Evolutionary conservation across 2,113 vertebrate genomes (phyloP).

Genomic region (Malurus alboscapulatus): DNA sequence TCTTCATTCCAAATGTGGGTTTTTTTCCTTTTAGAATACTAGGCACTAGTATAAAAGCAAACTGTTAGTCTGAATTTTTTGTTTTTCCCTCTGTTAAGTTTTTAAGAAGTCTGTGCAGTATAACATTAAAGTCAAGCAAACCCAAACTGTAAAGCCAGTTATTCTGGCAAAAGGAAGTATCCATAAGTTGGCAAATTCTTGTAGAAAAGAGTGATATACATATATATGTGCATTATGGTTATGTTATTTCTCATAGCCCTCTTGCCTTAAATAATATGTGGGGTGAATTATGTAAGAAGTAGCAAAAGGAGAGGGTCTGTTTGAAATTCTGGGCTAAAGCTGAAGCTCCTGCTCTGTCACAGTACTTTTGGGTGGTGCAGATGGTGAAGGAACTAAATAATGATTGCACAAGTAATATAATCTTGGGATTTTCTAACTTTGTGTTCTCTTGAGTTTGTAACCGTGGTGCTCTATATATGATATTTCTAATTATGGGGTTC

Average conservation of each 20-base stretch:
- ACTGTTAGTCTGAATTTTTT: not conserved
- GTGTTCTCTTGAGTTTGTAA: not conserved
- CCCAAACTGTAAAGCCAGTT: not conserved
- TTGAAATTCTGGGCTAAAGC: not conserved
- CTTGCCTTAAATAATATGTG: not conserved
- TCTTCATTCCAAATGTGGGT: not conserved
- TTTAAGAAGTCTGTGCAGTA: not conserved
- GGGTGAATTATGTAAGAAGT: not conserved
- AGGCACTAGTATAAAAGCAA: not conserved
- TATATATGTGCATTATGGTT: not conserved
- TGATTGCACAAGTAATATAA: not conserved
- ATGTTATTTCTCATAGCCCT: not conserved
- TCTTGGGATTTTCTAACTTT: not conserved
- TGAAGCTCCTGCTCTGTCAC: not conserved
- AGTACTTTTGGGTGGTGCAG: not conserved
- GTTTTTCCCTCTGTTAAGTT: not conserved
- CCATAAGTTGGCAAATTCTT: not conserved
- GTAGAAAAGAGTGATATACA: not conserved
- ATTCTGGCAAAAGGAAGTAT: not conserved
- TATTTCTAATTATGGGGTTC: conserved; percentile 50
- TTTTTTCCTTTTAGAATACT: not conserved
- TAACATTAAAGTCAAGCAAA: not conserved
- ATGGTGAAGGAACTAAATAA: not conserved
- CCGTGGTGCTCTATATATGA: not conserved
- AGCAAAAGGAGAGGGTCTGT: not conserved